These are phyloP conservation scores for Rotaria sp. DNA, from an alignment of 2,888 invertebrate genomes.

Conservation along the genomic window DNA sequence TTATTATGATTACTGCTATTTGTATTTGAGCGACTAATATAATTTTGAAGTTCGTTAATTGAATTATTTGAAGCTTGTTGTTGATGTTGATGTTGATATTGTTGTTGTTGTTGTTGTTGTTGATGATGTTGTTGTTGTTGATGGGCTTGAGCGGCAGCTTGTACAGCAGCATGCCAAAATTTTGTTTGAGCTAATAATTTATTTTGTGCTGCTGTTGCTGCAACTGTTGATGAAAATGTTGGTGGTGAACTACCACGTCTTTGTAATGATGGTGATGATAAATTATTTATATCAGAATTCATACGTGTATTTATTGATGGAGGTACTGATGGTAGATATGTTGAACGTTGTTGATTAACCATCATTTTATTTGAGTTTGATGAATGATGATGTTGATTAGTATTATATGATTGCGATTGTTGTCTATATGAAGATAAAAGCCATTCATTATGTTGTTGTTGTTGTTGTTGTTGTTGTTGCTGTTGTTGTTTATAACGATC, in stretches of 20 bases:
- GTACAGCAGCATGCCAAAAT: conserved; percentile 26
- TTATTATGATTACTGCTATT: background rate
- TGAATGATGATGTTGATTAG: background rate
- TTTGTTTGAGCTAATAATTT: conserved; percentile 18
- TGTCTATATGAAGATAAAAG: background rate
- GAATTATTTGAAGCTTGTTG: background rate
- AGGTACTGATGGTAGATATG: background rate
- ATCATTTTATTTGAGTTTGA: background rate
- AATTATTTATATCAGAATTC: background rate
- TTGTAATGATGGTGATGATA: background rate
- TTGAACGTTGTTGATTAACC: conserved; percentile 4
- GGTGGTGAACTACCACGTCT: background rate
- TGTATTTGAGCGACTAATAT: background rate
- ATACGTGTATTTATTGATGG: background rate
- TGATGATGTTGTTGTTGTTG: conserved; percentile 1
- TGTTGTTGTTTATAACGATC: conserved; percentile 16
- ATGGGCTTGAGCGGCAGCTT: background rate
- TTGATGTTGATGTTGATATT: too few relatives aligned
- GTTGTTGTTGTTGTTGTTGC: background rate
- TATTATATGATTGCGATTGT: background rate
- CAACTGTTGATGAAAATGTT: background rate
- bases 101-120: background rate
- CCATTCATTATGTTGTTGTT: conserved; percentile 11
- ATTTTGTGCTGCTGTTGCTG: background rate
- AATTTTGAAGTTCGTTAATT: conserved; percentile 4